Percentiles rank a stretch among this genome's conserved stretches.
These are phyloP conservation scores for Notoglanidium macrostoma DNA, from an alignment of 2,797 vertebrate genomes.

Conservation along the genomic window DNA sequence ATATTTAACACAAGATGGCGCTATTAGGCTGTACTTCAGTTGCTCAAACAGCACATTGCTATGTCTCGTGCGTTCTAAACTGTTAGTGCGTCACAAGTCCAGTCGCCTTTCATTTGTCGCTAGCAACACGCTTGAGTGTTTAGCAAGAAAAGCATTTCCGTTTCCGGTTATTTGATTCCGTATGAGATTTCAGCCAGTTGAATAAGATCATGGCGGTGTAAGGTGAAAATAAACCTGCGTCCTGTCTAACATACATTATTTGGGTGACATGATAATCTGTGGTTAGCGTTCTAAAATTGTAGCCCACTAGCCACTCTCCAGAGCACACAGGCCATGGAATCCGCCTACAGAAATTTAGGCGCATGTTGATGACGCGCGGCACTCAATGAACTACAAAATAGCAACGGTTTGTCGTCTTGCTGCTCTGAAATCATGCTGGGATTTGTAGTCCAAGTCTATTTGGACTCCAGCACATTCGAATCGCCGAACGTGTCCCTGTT, in stretches of 20 bases:
- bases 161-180: too few relatives aligned
- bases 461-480: background rate
- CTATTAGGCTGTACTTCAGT: background rate
- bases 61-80: background rate
- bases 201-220: background rate
- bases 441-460: constrained; percentile 14
- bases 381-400: background rate
- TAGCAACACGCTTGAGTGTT: background rate
- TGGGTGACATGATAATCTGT: background rate
- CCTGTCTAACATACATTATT: background rate
- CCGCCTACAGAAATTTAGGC: background rate
- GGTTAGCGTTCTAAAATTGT: background rate
- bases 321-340: background rate
- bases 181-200: background rate
- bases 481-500: background rate
- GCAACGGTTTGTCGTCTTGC: background rate
- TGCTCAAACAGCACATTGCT: background rate
- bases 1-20: constrained; percentile 7
- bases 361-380: constrained; percentile 15
- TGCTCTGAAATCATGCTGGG: background rate
- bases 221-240: background rate
- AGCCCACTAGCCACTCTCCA: background rate
- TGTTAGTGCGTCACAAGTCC: background rate
- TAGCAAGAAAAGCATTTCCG: background rate
- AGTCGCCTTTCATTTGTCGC: background rate